Evolutionary conservation across 23 tunicate species (phyloP), one percentile per base, ranked within the genome.

Genomic region (Clavelina lepadiformis): DNA sequence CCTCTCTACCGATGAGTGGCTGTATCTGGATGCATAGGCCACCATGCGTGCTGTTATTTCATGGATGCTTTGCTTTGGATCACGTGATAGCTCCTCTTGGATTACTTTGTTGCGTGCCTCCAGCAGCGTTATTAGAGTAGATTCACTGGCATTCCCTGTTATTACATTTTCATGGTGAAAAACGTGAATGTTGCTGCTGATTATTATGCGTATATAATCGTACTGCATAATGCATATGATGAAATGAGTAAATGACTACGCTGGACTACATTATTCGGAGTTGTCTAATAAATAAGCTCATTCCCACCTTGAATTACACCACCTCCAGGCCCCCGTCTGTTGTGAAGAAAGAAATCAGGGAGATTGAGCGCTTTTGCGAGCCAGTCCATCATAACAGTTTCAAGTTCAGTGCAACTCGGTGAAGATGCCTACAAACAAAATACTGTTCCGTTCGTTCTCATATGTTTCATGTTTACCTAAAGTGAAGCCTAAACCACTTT

Each of bases 251-350:
- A n/a, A n/a, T n/a, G n/a, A n/a, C n/a, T n/a, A n/a, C n/a, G n/a
- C n/a, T n/a, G n/a, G n/a, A n/a, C n/a, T n/a, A n/a, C n/a, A n/a
- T n/a, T n/a, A n/a, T n/a, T n/a, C n/a, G n/a, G n/a, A n/a, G n/a
- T n/a, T n/a, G n/a, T n/a, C n/a, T 15, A 41, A 41, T 41, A 41
- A 41, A 11, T 41, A 15, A 41, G 49, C 24, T 73, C 28, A n/a
- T n/a, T n/a, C n/a, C n/a, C n/a, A 89, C 97, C 76, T 81, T 89
- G 97, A 5, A 89, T 75, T 4, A 77, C 80, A 18, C 97, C 97
- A 19, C 71, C 82, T 22, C 97, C 97, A 0, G 89, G 83, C 18
- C 88, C 88, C 25, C 41, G 61, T 5, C 91, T 83, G 0, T 69
- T 74, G 56, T 89, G 74, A 3, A 81, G 46, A 44, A 81, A 89